Conservation (phyloP, 2,888 invertebrate species). For the Calameuta idolon region DNA sequence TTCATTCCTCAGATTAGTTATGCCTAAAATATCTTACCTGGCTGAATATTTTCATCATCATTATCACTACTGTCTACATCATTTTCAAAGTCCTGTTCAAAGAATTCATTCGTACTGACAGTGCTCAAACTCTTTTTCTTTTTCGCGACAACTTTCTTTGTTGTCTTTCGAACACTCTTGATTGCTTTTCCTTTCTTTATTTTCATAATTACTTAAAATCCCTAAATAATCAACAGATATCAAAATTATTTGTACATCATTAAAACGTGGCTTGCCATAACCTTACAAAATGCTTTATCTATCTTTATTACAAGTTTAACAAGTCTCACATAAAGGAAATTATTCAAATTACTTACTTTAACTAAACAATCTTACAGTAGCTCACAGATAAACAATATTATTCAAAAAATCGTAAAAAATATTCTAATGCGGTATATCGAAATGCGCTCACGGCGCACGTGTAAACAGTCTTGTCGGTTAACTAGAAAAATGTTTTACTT, state of each 20-base stretch:
- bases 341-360: neutral
- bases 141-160: slow-evolving; percentile 29
- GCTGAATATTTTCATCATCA: slow-evolving; percentile 18
- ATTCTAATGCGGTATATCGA: neutral
- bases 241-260: neutral
- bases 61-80: slow-evolving; percentile 29
- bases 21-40: neutral
- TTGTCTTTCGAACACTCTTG: slow-evolving; percentile 23
- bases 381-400: neutral
- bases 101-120: slow-evolving; percentile 48
- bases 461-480: neutral
- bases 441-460: neutral
- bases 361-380: neutral
- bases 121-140: slow-evolving; percentile 40
- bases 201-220: slow-evolving; percentile 26
- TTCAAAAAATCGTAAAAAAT: neutral
- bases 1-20: neutral
- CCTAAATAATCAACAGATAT: neutral
- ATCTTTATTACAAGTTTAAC: neutral
- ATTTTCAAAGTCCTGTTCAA: slow-evolving; percentile 50
- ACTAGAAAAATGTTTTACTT: neutral
- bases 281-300: neutral
- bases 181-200: slow-evolving; percentile 24
- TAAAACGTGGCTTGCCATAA: neutral
- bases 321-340: neutral